Percentiles rank a stretch among this genome's conserved stretches.
Conservation (phyloP, 2,888 invertebrate species). For the Xylophagus ater region DNA sequence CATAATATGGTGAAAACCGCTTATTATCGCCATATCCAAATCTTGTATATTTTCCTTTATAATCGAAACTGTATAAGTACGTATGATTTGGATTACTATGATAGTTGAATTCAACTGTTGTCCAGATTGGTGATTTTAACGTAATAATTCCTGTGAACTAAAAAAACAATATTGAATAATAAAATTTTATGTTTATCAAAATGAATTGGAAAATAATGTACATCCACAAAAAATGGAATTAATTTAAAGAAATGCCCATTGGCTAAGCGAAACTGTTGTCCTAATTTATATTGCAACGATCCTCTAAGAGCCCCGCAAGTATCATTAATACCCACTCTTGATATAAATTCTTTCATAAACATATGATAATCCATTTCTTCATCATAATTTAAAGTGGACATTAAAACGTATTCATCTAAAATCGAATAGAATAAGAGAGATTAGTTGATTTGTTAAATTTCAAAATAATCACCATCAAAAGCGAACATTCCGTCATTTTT, state of each 20-base stretch:
- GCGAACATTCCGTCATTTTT: constrained; percentile 42
- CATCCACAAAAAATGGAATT: not conserved
- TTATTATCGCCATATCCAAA: constrained; percentile 36
- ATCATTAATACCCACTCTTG: constrained; percentile 12
- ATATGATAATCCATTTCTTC: too few relatives aligned
- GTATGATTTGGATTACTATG: constrained; percentile 27
- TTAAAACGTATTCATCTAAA: constrained; percentile 6
- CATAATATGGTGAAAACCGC: constrained; percentile 34
- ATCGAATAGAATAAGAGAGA: not conserved
- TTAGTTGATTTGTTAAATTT: not conserved
- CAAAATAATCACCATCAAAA: constrained; percentile 31
- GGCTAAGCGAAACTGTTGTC: constrained; percentile 1
- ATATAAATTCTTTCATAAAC: constrained; percentile 11
- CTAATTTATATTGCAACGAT: constrained; percentile 1
- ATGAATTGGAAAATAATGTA: not conserved
- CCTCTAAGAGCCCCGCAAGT: constrained; percentile 5
- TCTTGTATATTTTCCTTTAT: constrained; percentile 35
- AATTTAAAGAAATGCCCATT: not conserved
- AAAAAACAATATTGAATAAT: constrained; percentile 1
- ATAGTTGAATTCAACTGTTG: constrained; percentile 27
- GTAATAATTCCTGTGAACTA: constrained; percentile 30
- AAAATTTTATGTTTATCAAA: not conserved
- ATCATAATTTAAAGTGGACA: too few relatives aligned
- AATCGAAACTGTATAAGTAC: constrained; percentile 43
- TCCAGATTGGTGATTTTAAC: constrained; percentile 31